Conservation (phyloP, 2,113 vertebrate species). For the Mellivora capensis region DNA sequence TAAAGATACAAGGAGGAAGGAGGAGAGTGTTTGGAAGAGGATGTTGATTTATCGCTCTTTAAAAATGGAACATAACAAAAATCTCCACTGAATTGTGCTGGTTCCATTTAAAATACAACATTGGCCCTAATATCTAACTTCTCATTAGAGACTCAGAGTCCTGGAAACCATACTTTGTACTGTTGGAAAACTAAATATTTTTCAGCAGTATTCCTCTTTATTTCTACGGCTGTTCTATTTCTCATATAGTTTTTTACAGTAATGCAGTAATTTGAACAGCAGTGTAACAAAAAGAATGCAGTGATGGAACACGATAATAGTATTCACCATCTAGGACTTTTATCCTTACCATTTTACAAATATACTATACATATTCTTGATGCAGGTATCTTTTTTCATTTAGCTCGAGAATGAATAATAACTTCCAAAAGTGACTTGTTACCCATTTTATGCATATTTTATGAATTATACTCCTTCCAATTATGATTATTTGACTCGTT, state of each 20-base stretch:
- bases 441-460: background rate
- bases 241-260: background rate
- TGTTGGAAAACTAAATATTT: background rate
- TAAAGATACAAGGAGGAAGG: background rate
- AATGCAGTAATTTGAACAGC: background rate
- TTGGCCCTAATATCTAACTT: background rate
- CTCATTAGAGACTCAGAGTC: background rate
- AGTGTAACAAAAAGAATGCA: background rate
- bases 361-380: background rate
- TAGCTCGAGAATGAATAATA: background rate
- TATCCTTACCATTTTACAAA: background rate
- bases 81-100: background rate
- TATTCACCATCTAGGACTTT: background rate
- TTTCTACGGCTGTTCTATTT: background rate
- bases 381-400: background rate
- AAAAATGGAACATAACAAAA: background rate
- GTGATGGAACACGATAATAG: background rate
- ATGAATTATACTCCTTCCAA: background rate
- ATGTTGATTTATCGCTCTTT: background rate
- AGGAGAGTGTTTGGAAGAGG: background rate
- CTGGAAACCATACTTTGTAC: background rate
- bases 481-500: background rate
- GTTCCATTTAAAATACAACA: background rate
- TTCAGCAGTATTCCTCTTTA: background rate
- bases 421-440: background rate